Conservation (phyloP, 1,140 invertebrate species). For the Heterodera schachtii region DNA sequence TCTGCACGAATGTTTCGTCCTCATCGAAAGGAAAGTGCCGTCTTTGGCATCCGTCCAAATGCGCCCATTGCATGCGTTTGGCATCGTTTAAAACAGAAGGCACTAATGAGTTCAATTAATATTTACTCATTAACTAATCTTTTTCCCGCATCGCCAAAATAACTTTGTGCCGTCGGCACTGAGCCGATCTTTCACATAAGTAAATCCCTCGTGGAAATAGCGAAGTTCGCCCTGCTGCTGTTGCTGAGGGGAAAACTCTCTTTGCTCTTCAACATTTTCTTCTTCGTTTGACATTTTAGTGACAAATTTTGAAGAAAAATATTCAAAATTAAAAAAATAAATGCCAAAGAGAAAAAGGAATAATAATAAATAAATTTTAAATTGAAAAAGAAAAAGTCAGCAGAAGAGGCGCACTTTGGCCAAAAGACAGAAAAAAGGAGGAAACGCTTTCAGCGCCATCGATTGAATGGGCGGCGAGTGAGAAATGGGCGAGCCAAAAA, state of each 20-base stretch:
- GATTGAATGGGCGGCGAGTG: background rate
- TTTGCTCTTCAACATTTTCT: background rate
- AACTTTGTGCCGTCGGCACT: constrained; percentile 1
- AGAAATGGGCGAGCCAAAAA: background rate
- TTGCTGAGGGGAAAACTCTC: background rate
- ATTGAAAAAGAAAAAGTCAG: background rate
- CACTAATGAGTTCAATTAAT: background rate
- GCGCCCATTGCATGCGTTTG: constrained; percentile 2
- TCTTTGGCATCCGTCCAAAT: constrained; percentile 10
- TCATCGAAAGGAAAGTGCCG: constrained; percentile 1
- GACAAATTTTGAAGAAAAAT: too few species aligned
- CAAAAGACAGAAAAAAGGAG: background rate
- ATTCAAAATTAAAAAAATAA: too few species aligned
- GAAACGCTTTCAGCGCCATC: background rate
- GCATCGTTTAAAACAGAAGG: background rate
- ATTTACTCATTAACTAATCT: background rate
- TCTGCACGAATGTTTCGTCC: background rate
- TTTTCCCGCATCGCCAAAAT: constrained; percentile 13
- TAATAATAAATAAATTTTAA: too few species aligned
- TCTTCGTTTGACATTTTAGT: background rate
- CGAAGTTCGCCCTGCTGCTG: background rate
- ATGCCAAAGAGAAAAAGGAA: too few species aligned
- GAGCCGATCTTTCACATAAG: constrained; percentile 12
- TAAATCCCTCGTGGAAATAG: background rate
- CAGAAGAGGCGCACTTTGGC: background rate